Base-by-base conservation (phyloP, 2,113 vertebrate genomes). In the Hiodon tergisus region DNA sequence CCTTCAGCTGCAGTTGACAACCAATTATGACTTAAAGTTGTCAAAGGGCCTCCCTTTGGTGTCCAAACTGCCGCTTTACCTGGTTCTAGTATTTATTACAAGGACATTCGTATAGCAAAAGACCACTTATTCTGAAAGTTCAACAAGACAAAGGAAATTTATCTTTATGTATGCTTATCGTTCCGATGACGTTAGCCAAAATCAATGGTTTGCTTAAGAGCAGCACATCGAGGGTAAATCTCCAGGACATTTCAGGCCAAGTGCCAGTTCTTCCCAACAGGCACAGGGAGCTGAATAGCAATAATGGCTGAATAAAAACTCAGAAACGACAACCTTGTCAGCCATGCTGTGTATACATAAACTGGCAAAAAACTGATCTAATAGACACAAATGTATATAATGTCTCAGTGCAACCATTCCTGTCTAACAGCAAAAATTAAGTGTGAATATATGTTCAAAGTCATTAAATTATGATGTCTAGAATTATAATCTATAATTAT, bases 301-400 rank as follows among this genome's bases (percentile, higher is more conserved):
- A 85, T 69, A 75, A 78, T 69, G 79, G 79, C 81, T 82, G 77
- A 86, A 82, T 62, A 81, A 83, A 84, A 87, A 85, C 86, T 90
- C 31, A 31, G 31, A 31, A 31, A 31, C 31, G 31, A 31, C 31
- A 31, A 31, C 31, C 31, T 31, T 31, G 31, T 31, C 31, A 31
- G 31, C 31, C 31, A 31, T 31, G 31, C 31, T 31, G 31, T 31
- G 31, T 31, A 31, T 31, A 31, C 31, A 31, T 31, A 31, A 31
- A 31, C 31, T 31, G 31, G 31, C 2, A 31, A 31, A 31, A 31
- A 31, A 31, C 31, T 1, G 31, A 31, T 31, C 31, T 31, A 31
- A 31, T 2, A 31, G 31, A 31, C 31, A 31, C 31, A 2, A 31
- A 31, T 31, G 31, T 31, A 31, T 31, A 31, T 31, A 31, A 0